These are phyloP conservation scores for Plebejus anna DNA, from an alignment of 2,888 invertebrate species.

Conservation along the genomic window DNA sequence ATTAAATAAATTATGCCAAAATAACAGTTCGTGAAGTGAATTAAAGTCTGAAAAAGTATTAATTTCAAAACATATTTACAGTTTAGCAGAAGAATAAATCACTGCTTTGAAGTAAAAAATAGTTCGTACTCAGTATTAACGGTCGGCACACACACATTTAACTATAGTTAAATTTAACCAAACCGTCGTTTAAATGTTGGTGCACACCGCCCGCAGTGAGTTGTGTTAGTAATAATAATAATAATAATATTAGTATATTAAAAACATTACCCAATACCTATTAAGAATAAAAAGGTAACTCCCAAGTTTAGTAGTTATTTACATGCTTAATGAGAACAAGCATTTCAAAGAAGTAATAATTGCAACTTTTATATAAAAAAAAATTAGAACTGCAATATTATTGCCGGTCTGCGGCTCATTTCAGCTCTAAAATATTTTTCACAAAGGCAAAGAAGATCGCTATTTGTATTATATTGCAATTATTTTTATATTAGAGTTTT, in stretches of 20 bases:
- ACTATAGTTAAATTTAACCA: not conserved
- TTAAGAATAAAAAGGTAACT: not conserved
- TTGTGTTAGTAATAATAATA: not conserved
- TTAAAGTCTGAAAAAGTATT: not conserved
- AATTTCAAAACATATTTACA: not conserved
- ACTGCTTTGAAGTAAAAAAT: not conserved
- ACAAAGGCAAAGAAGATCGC: not conserved
- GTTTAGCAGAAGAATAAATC: not conserved
- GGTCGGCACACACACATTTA: not conserved
- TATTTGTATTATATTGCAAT: not conserved
- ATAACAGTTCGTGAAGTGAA: not conserved
- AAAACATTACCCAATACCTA: not conserved
- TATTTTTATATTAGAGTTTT: not conserved
- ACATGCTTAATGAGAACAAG: slow-evolving; percentile 3
- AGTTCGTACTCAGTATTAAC: not conserved
- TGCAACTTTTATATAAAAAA: not conserved
- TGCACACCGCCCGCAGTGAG: slow-evolving; percentile 7
- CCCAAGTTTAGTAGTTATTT: slow-evolving; percentile 9
- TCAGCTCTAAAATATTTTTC: not conserved
- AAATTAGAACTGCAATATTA: not conserved
- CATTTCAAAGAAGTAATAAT: not conserved
- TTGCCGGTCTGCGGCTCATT: not conserved
- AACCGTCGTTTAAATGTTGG: not conserved
- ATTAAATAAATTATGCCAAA: not conserved
- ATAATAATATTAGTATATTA: not conserved